Conservation (phyloP, 2,888 invertebrate genomes). For the Argyresthia goedartella region DNA sequence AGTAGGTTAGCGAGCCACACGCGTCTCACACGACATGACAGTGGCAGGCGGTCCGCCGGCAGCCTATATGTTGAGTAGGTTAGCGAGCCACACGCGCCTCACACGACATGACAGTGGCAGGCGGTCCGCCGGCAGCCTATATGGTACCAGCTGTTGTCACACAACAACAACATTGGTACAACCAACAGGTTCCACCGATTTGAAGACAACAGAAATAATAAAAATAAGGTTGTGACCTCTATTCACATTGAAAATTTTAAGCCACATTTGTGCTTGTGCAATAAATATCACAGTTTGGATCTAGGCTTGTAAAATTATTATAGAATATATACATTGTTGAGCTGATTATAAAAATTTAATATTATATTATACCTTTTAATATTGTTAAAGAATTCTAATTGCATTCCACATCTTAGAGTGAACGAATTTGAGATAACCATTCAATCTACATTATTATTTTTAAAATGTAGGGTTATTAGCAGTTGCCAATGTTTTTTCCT, state of each 20-base stretch:
- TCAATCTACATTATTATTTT: slow-evolving; percentile 70
- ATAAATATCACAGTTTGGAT: slow-evolving; percentile 73
- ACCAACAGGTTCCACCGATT: neutral
- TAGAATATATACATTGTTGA: slow-evolving; percentile 76
- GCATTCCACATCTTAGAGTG: slow-evolving; percentile 72
- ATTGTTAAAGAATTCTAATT: slow-evolving; percentile 73
- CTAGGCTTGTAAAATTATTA: slow-evolving; percentile 72
- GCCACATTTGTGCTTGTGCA: slow-evolving; percentile 73
- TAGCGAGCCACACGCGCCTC: neutral
- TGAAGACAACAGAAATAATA: neutral
- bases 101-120: neutral
- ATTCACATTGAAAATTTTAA: slow-evolving; percentile 64
- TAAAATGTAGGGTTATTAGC: slow-evolving; percentile 70
- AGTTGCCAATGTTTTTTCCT: slow-evolving; percentile 74
- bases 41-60: neutral
- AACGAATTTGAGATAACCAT: slow-evolving; percentile 70
- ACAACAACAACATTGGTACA: too few species aligned
- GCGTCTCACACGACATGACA: neutral
- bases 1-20: neutral
- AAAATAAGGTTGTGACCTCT: slow-evolving; percentile 70
- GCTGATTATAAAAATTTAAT: slow-evolving; percentile 74
- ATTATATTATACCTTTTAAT: slow-evolving; percentile 73
- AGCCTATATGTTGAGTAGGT: neutral
- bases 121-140: neutral
- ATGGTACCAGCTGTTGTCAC: neutral